Evolutionary conservation across 2,113 vertebrate species (phyloP).

Genomic region (Cricetomys ansorgei): DNA sequence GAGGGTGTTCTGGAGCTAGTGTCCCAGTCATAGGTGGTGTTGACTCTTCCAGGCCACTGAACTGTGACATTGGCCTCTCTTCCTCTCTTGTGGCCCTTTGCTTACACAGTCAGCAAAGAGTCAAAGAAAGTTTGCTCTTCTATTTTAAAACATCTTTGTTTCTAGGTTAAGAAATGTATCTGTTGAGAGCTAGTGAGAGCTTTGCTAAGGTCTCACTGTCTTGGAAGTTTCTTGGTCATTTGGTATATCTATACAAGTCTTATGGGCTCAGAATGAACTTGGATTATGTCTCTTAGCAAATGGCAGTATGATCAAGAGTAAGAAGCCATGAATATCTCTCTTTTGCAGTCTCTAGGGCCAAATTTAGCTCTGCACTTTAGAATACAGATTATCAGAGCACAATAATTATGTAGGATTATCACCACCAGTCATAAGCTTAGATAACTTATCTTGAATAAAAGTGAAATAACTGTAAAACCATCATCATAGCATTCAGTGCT

Average conservation of each 20-base stretch:
- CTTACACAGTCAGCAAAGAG: not conserved
- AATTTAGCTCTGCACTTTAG: not conserved
- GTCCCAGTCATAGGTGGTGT: slow-evolving; percentile 55
- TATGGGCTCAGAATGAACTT: not conserved
- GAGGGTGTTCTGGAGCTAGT: slow-evolving; percentile 3
- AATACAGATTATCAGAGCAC: not conserved
- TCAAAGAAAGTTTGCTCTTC: not conserved
- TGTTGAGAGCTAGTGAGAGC: not conserved
- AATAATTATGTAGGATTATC: not conserved
- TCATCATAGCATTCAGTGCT: not conserved
- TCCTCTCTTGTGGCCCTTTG: not conserved
- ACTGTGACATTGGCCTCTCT: not conserved
- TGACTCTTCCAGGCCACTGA: slow-evolving; percentile 30
- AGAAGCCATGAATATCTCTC: not conserved
- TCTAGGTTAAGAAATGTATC: slow-evolving; percentile 36
- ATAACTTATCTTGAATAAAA: slow-evolving; percentile 10
- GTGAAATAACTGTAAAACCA: slow-evolving; percentile 1
- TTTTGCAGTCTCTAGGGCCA: not conserved
- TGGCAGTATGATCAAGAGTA: not conserved
- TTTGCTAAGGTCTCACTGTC: not conserved
- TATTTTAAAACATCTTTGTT: not conserved
- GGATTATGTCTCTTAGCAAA: not conserved
- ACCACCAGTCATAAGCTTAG: not conserved
- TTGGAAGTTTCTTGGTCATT: not conserved
- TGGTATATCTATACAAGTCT: not conserved